Evolutionary conservation across 1,140 invertebrate species (phyloP).

Genomic region (Epicauta chinensis): DNA sequence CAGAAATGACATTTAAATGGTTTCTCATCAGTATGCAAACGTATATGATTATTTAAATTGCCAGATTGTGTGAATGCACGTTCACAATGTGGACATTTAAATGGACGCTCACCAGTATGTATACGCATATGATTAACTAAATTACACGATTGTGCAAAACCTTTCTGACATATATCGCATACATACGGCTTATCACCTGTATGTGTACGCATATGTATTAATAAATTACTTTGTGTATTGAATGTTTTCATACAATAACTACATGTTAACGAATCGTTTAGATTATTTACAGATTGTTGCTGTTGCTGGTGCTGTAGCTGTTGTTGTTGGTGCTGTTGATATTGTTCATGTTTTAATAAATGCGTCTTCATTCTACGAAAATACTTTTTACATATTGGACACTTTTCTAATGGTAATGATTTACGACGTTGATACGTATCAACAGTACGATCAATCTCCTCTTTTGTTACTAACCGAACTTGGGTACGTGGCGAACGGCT

Average conservation of each 20-base stretch:
- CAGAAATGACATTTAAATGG: constrained; percentile 61
- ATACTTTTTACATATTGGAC: constrained; percentile 40
- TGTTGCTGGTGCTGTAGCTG: no score
- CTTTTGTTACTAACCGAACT: constrained; percentile 30
- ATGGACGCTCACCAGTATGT: constrained; percentile 39
- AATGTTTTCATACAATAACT: constrained; percentile 36
- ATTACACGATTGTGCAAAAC: constrained; percentile 51
- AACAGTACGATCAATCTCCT: constrained; percentile 24
- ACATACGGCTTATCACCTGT: constrained; percentile 51
- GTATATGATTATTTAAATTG: constrained; percentile 47
- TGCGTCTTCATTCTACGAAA: constrained; percentile 39
- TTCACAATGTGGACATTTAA: constrained; percentile 40
- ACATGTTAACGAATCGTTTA: constrained; percentile 32
- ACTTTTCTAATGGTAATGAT: constrained; percentile 38
- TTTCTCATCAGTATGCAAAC: constrained; percentile 56
- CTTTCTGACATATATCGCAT: constrained; percentile 46
- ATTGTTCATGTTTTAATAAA: constrained; percentile 35
- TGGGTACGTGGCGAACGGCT: constrained; percentile 18
- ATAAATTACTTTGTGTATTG: constrained; percentile 35
- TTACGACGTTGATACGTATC: constrained; percentile 34
- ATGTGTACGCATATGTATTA: constrained; percentile 44
- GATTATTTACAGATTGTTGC: constrained; percentile 1
- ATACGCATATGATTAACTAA: constrained; percentile 52
- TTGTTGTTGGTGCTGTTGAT: no score
- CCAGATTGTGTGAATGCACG: constrained; percentile 46